phyloP scores from a whole-genome alignment of 2,113 vertebrate species.

The Cisticola juncidis region DNA sequence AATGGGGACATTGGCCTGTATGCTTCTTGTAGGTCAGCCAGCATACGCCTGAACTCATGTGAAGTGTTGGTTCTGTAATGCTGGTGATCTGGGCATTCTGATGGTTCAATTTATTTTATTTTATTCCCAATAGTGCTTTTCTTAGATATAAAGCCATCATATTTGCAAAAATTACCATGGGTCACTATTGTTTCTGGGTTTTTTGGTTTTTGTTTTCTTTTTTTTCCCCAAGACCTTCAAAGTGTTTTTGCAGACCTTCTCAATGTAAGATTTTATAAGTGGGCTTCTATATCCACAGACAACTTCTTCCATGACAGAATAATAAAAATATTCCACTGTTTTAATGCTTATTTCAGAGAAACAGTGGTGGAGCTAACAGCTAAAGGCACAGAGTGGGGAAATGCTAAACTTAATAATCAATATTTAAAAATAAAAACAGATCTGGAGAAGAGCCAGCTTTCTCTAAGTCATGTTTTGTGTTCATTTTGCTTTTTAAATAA shows the following conservation, averaged over 20 bases:
- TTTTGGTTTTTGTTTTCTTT: too few relatives aligned
- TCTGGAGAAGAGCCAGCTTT: not conserved
- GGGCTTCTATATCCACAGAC: not conserved
- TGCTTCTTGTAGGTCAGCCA: not conserved
- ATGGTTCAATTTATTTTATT: not conserved
- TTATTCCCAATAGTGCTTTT: not conserved
- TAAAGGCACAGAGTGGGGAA: slow-evolving; percentile 63
- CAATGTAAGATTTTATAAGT: not conserved
- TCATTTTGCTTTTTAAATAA: not conserved
- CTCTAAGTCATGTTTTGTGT: not conserved
- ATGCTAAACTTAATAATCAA: not conserved
- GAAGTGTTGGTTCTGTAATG: not conserved
- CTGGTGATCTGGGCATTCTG: rapidly evolving
- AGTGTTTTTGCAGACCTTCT: not conserved
- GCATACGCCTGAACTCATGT: not conserved
- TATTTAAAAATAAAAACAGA: slow-evolving; percentile 24
- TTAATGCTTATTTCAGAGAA: slow-evolving; percentile 15
- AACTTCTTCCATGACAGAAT: not conserved
- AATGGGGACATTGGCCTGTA: not conserved
- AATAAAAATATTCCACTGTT: not conserved
- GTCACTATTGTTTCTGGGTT: not conserved
- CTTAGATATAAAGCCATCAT: not conserved
- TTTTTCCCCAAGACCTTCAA: not conserved
- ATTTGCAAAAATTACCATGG: not conserved
- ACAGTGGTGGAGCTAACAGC: not conserved